Evolutionary conservation across 37 sponge, comb jelly and placozoan species (phyloP).

Genomic region (Geodia barretti): DNA sequence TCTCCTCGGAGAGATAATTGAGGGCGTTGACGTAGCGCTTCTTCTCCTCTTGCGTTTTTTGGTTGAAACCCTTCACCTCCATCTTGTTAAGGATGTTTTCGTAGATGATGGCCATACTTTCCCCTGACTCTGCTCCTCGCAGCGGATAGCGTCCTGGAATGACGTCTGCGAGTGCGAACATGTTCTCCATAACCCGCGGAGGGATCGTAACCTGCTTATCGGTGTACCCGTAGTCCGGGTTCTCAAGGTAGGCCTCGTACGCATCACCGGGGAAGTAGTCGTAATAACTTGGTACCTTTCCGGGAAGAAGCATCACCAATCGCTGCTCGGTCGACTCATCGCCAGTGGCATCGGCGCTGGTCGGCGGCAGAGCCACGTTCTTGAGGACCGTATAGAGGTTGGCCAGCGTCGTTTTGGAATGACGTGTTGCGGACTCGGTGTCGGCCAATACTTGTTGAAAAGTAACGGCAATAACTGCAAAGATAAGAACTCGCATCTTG

Average conservation of each 20-base stretch:
- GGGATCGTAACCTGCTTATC: constrained; percentile 32
- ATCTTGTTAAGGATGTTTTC: constrained; percentile 28
- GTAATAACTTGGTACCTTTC: constrained; percentile 59
- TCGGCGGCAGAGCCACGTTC: constrained; percentile 35
- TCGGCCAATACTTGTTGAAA: too few species aligned
- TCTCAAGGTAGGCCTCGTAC: constrained; percentile 24
- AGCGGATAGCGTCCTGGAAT: constrained; percentile 47
- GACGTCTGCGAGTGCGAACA: constrained; percentile 56
- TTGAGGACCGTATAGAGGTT: constrained; percentile 22
- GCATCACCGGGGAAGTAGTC: constrained; percentile 62
- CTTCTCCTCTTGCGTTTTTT: neutral
- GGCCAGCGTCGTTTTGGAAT: constrained; percentile 6
- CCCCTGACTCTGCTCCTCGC: constrained; percentile 46
- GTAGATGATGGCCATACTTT: constrained; percentile 45
- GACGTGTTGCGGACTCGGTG: too few species aligned
- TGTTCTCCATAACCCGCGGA: constrained; percentile 56
- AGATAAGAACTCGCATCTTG: neutral
- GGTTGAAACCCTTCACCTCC: constrained; percentile 13
- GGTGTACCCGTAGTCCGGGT: neutral
- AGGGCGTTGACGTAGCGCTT: constrained; percentile 10
- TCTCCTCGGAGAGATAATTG: neutral
- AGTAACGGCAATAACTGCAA: too few species aligned
- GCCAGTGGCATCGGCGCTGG: neutral
- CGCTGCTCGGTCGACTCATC: constrained; percentile 10
- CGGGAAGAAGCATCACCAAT: constrained; percentile 51